Evolutionary conservation across 2,888 invertebrate genomes (phyloP).

Genomic region (Agrypnus murinus): DNA sequence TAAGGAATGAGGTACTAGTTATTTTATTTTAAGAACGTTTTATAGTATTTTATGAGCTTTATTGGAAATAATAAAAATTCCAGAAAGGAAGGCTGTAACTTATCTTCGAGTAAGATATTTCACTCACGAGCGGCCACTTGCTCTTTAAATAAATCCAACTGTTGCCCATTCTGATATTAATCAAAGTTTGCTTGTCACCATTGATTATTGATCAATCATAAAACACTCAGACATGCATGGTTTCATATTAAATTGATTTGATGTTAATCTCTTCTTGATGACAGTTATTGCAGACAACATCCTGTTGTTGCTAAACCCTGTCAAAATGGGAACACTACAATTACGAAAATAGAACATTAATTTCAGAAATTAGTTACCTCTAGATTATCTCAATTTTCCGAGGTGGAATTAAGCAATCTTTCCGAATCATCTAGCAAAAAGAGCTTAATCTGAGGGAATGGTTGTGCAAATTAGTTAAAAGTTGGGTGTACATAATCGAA

Average conservation of each 20-base stretch:
- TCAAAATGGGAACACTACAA: neutral
- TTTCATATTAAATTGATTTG: conserved; percentile 6
- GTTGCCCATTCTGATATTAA: neutral
- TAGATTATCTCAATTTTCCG: conserved; percentile 15
- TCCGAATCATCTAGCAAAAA: conserved; percentile 19
- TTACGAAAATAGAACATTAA: conserved; percentile 1
- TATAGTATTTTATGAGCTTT: neutral
- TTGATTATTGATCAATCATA: conserved; percentile 8
- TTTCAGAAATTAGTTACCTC: conserved; percentile 5
- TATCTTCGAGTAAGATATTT: too few species aligned
- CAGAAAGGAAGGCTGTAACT: neutral
- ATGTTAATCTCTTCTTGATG: conserved; percentile 5
- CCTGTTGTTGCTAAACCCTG: neutral
- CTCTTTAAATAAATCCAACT: too few species aligned
- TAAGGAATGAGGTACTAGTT: neutral
- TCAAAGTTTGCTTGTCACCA: neutral
- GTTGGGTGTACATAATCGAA: conserved; percentile 17
- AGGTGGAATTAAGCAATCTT: conserved; percentile 19
- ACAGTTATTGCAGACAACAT: neutral
- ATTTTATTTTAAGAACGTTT: neutral
- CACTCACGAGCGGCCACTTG: too few species aligned
- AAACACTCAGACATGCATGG: neutral
- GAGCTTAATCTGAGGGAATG: conserved; percentile 18
- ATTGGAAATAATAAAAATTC: too few species aligned
- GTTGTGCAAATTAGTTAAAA: conserved; percentile 21